phyloP scores from a whole-genome alignment of 2,888 invertebrate genomes.

The Agonopterix alstromeriana region DNA sequence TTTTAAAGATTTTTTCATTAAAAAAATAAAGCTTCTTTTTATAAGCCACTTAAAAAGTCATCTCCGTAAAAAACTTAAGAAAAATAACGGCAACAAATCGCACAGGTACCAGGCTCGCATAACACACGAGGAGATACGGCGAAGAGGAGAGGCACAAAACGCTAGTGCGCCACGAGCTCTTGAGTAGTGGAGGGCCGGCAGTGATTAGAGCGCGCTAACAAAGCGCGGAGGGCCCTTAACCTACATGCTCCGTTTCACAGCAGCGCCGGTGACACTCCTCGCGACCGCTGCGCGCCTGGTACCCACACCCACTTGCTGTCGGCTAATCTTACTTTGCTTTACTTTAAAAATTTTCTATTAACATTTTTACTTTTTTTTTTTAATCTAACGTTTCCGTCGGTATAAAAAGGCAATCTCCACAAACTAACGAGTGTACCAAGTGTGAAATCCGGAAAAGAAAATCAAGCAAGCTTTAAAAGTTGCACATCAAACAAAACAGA shows the following conservation, averaged over 20 bases:
- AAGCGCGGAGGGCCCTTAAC: slow-evolving; percentile 70
- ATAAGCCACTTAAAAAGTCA: too few species aligned
- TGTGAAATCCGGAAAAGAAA: too few species aligned
- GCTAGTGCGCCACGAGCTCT: slow-evolving; percentile 59
- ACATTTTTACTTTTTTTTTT: neutral
- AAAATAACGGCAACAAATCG: slow-evolving; percentile 2
- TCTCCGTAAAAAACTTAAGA: neutral
- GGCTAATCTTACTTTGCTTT: slow-evolving; percentile 41
- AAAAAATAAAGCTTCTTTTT: too few species aligned
- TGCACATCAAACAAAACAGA: too few species aligned
- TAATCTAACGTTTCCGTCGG: too few species aligned
- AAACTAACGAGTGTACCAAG: too few species aligned
- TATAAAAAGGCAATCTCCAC: too few species aligned
- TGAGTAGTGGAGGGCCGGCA: slow-evolving; percentile 62
- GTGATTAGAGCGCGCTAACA: slow-evolving; percentile 76
- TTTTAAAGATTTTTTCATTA: too few species aligned
- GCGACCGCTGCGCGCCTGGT: slow-evolving; percentile 49
- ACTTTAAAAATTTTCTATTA: slow-evolving; percentile 5
- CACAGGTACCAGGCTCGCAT: slow-evolving; percentile 35
- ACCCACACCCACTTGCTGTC: slow-evolving; percentile 32
- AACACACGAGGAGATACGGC: slow-evolving; percentile 37
- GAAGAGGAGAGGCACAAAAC: slow-evolving; percentile 63
- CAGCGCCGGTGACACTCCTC: slow-evolving; percentile 55
- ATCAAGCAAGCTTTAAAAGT: too few species aligned
- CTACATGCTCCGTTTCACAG: slow-evolving; percentile 74